A percentile compares a stretch with the other conserved stretches of the same genome.
Conservation (phyloP, 2,888 invertebrate genomes). For the Hydropsyche betteni region DNA sequence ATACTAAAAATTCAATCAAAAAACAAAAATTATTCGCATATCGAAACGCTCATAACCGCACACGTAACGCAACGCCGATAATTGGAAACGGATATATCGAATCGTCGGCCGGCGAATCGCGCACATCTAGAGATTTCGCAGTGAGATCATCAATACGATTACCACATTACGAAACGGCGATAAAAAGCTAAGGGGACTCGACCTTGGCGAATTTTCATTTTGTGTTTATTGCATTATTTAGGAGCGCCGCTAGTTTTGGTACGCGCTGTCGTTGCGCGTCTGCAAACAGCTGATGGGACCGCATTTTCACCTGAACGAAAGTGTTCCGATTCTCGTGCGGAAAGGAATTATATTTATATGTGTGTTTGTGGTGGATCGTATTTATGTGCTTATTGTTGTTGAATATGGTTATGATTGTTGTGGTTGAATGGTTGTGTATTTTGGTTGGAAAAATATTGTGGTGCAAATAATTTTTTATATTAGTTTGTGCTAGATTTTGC, state of each 20-base stretch:
- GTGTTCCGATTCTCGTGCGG: too few species aligned
- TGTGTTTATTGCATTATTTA: not conserved
- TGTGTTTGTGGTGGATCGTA: too few species aligned
- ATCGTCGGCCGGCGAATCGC: not conserved
- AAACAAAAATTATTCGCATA: too few species aligned
- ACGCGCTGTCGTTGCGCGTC: not conserved
- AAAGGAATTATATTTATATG: too few species aligned
- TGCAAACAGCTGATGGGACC: not conserved
- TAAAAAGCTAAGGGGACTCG: slow-evolving; percentile 10
- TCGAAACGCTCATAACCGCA: not conserved
- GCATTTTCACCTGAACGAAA: not conserved
- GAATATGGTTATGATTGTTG: too few species aligned
- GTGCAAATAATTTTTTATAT: too few species aligned
- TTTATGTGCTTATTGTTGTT: too few species aligned
- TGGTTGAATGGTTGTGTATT: too few species aligned
- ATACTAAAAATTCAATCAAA: too few species aligned
- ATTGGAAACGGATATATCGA: slow-evolving; percentile 24
- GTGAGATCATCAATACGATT: slow-evolving; percentile 32
- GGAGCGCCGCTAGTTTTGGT: slow-evolving; percentile 1
- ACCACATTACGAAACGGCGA: slow-evolving; percentile 16
- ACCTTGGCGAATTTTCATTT: slow-evolving; percentile 22
- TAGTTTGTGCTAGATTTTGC: too few species aligned
- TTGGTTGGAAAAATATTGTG: too few species aligned
- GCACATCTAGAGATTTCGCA: slow-evolving; percentile 2
- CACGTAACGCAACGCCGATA: not conserved